phyloP scores from a whole-genome alignment of 2,888 invertebrate genomes.

The Myopa testacea region DNA sequence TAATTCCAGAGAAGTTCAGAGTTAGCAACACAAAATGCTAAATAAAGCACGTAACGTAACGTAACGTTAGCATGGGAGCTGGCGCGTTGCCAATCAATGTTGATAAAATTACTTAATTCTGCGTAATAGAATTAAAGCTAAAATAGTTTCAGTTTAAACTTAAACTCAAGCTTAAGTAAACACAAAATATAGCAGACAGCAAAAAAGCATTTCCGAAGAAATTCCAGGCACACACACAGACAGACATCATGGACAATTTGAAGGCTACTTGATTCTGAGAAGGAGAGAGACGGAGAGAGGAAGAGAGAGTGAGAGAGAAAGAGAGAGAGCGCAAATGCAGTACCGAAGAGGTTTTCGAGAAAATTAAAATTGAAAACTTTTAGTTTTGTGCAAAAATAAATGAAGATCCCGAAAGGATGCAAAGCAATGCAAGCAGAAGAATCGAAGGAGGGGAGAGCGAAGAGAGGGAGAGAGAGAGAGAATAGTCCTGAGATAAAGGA shows the following conservation, averaged over 20 bases:
- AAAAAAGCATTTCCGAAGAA: background rate
- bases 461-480: background rate
- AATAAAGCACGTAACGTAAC: background rate
- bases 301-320: conserved; percentile 2
- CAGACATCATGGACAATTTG: background rate
- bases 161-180: conserved; percentile 12
- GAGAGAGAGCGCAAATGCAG: background rate
- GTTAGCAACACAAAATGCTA: background rate
- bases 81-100: conserved; percentile 6
- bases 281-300: background rate
- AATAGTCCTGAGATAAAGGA: background rate
- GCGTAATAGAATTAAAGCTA: conserved; percentile 18
- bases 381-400: background rate
- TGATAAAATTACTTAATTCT: conserved; percentile 32
- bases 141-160: conserved; percentile 23
- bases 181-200: background rate
- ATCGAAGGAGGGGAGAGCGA: background rate
- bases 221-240: background rate
- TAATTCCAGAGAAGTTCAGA: no score
- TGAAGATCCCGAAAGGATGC: no score
- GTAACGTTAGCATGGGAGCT: background rate
- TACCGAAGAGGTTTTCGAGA: background rate
- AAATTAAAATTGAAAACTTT: background rate
- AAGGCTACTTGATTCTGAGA: no score
- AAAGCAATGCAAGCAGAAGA: background rate